Percentiles rank a stretch among this genome's conserved stretches.
Evolutionary conservation across 2,888 invertebrate genomes (phyloP).

Genomic region (Ichneumoninae sp.): DNA sequence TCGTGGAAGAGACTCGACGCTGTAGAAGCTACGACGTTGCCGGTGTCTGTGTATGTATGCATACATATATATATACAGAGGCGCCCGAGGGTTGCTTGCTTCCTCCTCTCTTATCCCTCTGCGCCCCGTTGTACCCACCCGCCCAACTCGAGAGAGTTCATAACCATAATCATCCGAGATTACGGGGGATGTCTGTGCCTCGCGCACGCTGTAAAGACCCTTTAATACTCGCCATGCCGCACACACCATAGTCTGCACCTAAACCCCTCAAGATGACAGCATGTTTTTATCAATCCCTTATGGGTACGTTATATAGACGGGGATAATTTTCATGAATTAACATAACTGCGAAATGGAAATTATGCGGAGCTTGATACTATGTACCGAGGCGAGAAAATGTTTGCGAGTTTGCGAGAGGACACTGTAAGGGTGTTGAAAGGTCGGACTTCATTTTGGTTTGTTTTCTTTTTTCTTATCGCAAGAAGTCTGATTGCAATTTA

Average conservation of each 20-base stretch:
- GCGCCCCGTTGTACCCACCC: background rate
- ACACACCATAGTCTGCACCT: slow-evolving; percentile 6
- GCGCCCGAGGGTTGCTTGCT: slow-evolving; percentile 20
- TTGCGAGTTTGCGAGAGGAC: background rate
- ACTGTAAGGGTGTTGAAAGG: background rate
- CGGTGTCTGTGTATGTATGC: background rate
- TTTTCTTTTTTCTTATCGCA: background rate
- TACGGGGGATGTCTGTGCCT: slow-evolving; percentile 58
- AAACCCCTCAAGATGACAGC: slow-evolving; percentile 37
- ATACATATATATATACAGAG: background rate
- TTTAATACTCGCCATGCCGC: slow-evolving; percentile 40
- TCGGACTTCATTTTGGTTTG: background rate
- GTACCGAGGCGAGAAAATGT: background rate
- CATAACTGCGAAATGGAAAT: slow-evolving; percentile 21
- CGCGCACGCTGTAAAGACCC: slow-evolving; percentile 47
- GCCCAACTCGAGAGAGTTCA: slow-evolving; percentile 53
- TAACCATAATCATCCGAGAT: slow-evolving; percentile 68
- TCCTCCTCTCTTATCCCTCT: slow-evolving; percentile 1
- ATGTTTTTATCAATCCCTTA: slow-evolving; percentile 41
- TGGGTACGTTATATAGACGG: background rate
- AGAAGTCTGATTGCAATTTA: background rate
- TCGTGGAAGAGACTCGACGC: slow-evolving; percentile 33
- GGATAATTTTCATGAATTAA: slow-evolving; percentile 33
- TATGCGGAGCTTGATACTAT: background rate
- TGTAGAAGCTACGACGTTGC: background rate